These are phyloP conservation scores for Ormyrus nitidulus DNA, from an alignment of 2,888 invertebrate species.

Conservation along the genomic window DNA sequence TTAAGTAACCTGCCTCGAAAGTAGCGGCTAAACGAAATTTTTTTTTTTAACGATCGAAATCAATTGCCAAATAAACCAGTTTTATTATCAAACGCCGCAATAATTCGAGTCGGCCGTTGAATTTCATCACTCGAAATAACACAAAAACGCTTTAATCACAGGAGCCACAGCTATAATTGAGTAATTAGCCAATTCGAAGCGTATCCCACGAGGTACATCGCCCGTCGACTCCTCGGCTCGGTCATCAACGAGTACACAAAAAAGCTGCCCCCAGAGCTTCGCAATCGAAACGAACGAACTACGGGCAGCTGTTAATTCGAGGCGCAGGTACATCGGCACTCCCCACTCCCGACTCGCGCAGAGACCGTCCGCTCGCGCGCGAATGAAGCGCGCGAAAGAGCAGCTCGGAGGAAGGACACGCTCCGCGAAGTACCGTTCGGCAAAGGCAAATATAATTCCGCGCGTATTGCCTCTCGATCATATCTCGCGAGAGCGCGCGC, in stretches of 20 bases:
- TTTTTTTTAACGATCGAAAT: too few species aligned
- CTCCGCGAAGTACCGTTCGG: slow-evolving; percentile 20
- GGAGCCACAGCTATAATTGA: too few species aligned
- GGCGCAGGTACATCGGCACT: background rate
- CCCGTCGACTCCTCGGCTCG: too few species aligned
- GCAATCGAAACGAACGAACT: background rate
- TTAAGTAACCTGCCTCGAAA: too few species aligned
- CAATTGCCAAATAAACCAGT: too few species aligned
- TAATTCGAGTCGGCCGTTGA: too few species aligned
- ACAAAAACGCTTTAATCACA: too few species aligned
- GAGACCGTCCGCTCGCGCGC: background rate
- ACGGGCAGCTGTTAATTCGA: background rate
- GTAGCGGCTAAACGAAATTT: too few species aligned
- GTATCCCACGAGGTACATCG: too few species aligned
- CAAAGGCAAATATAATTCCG: background rate
- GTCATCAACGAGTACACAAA: background rate
- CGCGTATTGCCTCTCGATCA: slow-evolving; percentile 17
- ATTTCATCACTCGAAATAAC: too few species aligned
- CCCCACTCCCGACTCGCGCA: background rate
- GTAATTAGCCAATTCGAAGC: too few species aligned
- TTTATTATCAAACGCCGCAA: too few species aligned
- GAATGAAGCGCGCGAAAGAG: background rate
- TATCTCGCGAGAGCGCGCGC: slow-evolving; percentile 5
- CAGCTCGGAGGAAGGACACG: background rate
- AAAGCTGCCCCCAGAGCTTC: background rate